phyloP scores from a whole-genome alignment of 2,888 invertebrate genomes.

The Eristalis arbustorum region DNA sequence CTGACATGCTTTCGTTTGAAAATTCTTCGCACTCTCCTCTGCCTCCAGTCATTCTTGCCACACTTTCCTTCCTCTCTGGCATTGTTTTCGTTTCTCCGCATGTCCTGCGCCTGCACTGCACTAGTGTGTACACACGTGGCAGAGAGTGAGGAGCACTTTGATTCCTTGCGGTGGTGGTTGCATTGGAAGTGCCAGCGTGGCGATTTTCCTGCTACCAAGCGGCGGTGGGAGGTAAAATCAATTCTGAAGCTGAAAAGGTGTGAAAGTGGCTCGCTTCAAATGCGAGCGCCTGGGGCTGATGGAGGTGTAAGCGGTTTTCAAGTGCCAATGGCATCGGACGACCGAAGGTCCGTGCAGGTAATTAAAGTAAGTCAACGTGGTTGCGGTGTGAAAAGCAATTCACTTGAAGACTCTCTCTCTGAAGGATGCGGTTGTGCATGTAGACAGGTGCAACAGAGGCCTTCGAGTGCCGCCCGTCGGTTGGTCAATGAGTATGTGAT shows the following conservation, averaged over 20 bases:
- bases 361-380: constrained; percentile 30
- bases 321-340: not conserved
- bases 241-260: constrained; percentile 3
- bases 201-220: constrained; percentile 10
- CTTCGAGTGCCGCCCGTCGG: not conserved
- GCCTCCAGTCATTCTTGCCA: not conserved
- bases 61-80: not conserved
- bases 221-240: not conserved
- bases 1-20: constrained; percentile 39
- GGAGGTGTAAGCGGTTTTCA: not conserved
- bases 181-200: constrained; percentile 24
- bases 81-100: not conserved
- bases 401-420: not conserved
- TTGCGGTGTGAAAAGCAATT: not conserved
- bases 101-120: constrained; percentile 36
- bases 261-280: not conserved
- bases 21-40: not conserved
- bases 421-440: not conserved
- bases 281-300: not conserved
- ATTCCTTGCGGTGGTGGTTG: not conserved
- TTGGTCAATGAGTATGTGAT: not conserved
- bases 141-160: constrained; percentile 24
- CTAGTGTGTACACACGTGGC: constrained; percentile 14
- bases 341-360: constrained; percentile 7
- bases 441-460: not conserved